Conservation (phyloP, 2,113 vertebrate species). For the Kobus ellipsiprymnus region DNA sequence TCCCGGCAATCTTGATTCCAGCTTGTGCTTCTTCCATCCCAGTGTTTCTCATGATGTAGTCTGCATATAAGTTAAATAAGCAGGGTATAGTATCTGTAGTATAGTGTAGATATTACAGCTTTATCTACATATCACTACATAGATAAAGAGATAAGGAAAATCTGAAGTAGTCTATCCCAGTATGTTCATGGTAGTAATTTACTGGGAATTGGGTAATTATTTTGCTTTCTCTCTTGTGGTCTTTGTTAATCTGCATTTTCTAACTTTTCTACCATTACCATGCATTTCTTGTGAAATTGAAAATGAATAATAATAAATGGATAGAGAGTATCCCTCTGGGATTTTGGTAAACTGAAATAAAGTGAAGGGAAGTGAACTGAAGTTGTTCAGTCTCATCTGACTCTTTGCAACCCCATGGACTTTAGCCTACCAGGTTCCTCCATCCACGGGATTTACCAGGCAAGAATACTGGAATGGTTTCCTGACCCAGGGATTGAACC, state of each 20-base stretch:
- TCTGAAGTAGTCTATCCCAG: not conserved
- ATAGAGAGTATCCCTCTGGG: not conserved
- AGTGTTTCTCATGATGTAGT: too few relatives aligned
- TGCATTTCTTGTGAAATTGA: not conserved
- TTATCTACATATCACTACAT: not conserved
- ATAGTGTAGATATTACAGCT: not conserved
- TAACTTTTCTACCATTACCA: not conserved
- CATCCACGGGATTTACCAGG: not conserved
- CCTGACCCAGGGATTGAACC: not conserved
- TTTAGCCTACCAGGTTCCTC: not conserved
- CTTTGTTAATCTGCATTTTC: not conserved
- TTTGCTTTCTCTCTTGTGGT: not conserved
- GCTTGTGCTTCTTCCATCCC: too few relatives aligned
- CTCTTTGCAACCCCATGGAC: not conserved
- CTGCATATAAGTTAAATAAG: too few relatives aligned
- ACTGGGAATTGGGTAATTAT: not conserved
- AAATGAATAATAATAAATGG: not conserved
- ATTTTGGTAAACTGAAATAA: not conserved
- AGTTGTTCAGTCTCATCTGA: rapidly evolving
- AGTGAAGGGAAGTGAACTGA: not conserved
- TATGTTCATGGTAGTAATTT: not conserved
- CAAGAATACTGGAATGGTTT: not conserved
- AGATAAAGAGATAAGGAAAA: not conserved
- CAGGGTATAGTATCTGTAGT: not conserved
- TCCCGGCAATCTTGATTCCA: too few relatives aligned